Evolutionary conservation across 2,888 invertebrate genomes (phyloP).

Genomic region (Lasioglossum figueresi): DNA sequence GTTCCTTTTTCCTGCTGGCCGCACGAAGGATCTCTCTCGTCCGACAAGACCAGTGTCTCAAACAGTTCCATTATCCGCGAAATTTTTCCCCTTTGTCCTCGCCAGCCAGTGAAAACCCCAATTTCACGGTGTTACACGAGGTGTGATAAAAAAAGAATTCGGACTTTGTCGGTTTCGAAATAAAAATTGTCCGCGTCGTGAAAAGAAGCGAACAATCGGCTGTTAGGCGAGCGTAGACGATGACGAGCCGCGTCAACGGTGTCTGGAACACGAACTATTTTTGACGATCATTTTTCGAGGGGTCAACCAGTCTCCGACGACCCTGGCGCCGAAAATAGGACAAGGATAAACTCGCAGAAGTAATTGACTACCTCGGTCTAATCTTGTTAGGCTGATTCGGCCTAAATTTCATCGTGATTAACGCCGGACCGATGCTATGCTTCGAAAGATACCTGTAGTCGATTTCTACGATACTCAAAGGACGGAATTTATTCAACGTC

Average conservation of each 20-base stretch:
- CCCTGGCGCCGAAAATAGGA: slow-evolving; percentile 66
- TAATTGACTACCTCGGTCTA: slow-evolving; percentile 64
- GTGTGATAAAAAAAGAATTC: neutral
- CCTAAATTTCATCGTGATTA: slow-evolving; percentile 66
- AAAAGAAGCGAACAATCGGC: too few relatives aligned
- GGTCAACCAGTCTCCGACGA: slow-evolving; percentile 35
- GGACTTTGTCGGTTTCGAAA: neutral
- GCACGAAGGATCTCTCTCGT: slow-evolving; percentile 5
- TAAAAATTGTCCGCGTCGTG: too few relatives aligned
- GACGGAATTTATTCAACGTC: neutral
- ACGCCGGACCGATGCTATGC: slow-evolving; percentile 31
- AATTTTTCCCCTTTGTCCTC: neutral
- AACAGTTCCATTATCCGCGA: slow-evolving; percentile 11
- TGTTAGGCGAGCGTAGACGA: neutral
- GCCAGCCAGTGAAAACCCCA: neutral
- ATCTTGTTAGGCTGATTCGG: slow-evolving; percentile 73
- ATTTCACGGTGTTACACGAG: neutral
- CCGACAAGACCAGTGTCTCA: neutral
- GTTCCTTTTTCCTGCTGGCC: slow-evolving; percentile 44
- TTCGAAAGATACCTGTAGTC: neutral
- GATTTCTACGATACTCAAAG: neutral
- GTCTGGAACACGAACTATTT: slow-evolving; percentile 57
- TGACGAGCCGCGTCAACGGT: slow-evolving; percentile 16
- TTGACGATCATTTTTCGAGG: slow-evolving; percentile 45
- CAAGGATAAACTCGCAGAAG: slow-evolving; percentile 47